Evolutionary conservation across 1,140 invertebrate genomes (phyloP).

Genomic region (Drosophila bocqueti): DNA sequence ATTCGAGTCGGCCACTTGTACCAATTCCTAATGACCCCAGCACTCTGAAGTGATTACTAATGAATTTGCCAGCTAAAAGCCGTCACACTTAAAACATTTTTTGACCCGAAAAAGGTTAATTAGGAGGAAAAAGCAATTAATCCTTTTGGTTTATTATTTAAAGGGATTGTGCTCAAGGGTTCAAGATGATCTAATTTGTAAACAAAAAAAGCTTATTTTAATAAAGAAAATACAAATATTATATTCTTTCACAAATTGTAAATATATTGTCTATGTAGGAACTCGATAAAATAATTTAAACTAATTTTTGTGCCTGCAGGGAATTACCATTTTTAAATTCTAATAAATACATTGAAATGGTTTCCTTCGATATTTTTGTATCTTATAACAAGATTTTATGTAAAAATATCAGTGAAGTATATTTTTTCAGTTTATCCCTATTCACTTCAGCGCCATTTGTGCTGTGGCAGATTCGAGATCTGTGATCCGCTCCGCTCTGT

Average conservation of each 20-base stretch:
- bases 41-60: conserved; percentile 77
- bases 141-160: background rate
- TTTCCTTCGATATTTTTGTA: background rate
- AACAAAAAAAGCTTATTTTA: no score
- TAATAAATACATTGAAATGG: no score
- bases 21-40: conserved; percentile 74
- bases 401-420: no score
- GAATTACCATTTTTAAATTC: no score
- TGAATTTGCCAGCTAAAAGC: conserved; percentile 72
- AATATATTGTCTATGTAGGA: no score
- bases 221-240: no score
- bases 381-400: no score
- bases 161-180: background rate
- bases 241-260: no score
- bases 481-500: conserved; percentile 61
- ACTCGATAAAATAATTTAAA: no score
- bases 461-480: conserved; percentile 47
- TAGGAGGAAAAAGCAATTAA: background rate
- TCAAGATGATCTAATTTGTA: no score
- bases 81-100: conserved; percentile 41
- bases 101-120: no score
- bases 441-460: conserved; percentile 29
- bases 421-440: conserved; percentile 29
- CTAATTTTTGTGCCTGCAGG: no score
- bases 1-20: conserved; percentile 65